Percentiles rank a stretch among this genome's conserved stretches.
Evolutionary conservation across 1,140 invertebrate species (phyloP).

Genomic region (Rhopalosiphum maidis): DNA sequence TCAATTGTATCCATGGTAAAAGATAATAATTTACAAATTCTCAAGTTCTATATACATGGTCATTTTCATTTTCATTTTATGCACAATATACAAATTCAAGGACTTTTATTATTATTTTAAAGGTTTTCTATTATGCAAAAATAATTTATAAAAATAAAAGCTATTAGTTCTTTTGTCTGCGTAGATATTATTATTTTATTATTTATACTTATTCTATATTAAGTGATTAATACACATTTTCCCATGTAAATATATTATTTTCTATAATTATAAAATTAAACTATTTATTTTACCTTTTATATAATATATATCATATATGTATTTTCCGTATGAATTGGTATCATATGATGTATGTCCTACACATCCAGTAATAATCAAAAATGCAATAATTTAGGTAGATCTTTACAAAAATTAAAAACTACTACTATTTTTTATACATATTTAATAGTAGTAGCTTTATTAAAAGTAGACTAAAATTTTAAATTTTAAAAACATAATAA

Average conservation of each 20-base stretch:
- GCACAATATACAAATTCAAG: too few relatives aligned
- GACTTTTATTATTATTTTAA: too few relatives aligned
- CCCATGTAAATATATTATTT: not conserved
- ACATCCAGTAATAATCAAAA: not conserved
- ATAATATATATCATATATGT: not conserved
- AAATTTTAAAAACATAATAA: not conserved
- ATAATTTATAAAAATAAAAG: not conserved
- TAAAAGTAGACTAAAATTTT: not conserved
- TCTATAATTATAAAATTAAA: not conserved
- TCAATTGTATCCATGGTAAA: too few relatives aligned
- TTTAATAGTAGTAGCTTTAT: not conserved
- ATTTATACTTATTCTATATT: not conserved
- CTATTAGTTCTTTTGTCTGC: not conserved
- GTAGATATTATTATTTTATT: not conserved
- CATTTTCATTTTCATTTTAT: too few relatives aligned
- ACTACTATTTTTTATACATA: not conserved
- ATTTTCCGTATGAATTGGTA: not conserved
- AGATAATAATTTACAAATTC: too few relatives aligned
- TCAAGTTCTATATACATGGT: too few relatives aligned
- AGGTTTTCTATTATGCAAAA: too few relatives aligned
- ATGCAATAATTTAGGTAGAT: not conserved
- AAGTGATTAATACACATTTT: not conserved
- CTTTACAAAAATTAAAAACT: not conserved
- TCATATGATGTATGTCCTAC: not conserved
- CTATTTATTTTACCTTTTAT: not conserved